Percentiles rank a stretch among this genome's conserved stretches.
These are phyloP conservation scores for Volucella bombylans DNA, from an alignment of 2,888 invertebrate species.

Conservation along the genomic window DNA sequence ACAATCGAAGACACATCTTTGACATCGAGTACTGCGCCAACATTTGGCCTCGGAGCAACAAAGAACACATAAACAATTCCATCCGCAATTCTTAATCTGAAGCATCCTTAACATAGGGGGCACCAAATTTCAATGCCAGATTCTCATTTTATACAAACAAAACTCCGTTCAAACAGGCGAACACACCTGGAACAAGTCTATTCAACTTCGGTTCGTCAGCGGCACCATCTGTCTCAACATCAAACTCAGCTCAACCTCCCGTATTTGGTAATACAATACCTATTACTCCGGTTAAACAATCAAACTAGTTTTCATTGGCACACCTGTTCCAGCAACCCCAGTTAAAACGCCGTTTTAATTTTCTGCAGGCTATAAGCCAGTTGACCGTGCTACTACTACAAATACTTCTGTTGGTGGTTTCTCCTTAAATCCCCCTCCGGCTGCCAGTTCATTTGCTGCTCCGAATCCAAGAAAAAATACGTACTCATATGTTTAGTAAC, in stretches of 20 bases:
- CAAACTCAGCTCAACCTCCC: constrained; percentile 4
- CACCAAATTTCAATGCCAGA: constrained; percentile 35
- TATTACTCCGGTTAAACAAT: constrained; percentile 34
- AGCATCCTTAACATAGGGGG: constrained; percentile 22
- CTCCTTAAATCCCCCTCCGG: constrained; percentile 36
- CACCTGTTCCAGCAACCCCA: constrained; percentile 28
- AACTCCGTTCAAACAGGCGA: constrained; percentile 14
- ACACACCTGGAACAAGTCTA: constrained; percentile 17
- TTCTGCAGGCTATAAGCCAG: constrained; percentile 40
- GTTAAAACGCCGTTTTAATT: constrained; percentile 32
- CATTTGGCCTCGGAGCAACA: constrained; percentile 51
- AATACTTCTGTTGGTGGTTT: constrained; percentile 70
- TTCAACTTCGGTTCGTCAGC: constrained; percentile 52
- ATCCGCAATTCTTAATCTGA: constrained; percentile 22
- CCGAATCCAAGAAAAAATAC: constrained; percentile 58
- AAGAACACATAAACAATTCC: constrained; percentile 17
- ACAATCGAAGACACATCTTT: constrained; percentile 7
- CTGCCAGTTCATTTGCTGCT: no score
- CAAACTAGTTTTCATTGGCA: constrained; percentile 57
- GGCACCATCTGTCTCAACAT: neutral
- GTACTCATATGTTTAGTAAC: constrained; percentile 74
- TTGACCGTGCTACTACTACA: constrained; percentile 17
- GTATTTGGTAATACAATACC: constrained; percentile 49
- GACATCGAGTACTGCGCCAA: constrained; percentile 10
- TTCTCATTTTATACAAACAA: constrained; percentile 46